Base-by-base conservation (phyloP, 2,113 vertebrate species). In the Pterophyllum scalare region DNA sequence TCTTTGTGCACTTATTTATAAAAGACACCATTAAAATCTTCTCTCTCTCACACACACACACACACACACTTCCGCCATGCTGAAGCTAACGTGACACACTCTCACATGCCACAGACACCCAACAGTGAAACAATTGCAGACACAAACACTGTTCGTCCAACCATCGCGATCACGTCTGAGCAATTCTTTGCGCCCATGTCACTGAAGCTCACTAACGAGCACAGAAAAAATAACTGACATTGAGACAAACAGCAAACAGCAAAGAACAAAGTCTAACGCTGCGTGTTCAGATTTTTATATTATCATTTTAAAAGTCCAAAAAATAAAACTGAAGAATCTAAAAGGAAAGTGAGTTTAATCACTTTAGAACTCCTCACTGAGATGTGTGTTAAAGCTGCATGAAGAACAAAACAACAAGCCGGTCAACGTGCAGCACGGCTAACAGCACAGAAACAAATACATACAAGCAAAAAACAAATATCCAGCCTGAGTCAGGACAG, bases 371-470 rank as follows among this genome's bases (percentile, higher is more conserved):
- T 49, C 35, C 35, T 9, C 7, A 35, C 35, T 70, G 40, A 49
- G 64, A 19, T 28, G 22, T 11, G 40, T 1, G 15, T 70, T 26
- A 49, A 24, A 0, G 40, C 49, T 24, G 28, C 43, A 28, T n/a
- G 15, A 26, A 67, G 46, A 49, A 49, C 5, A 49, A 12, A 49
- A 17, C 24, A 28, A 17, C 24, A 20, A 28, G 19, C 9, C 10
- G 65, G 65, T 7, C 8, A 26, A 70, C 11, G 3, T 70, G 64
- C 1, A 49, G 40, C 49, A 49, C 2, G 28, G 49, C 46, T 49
- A 49, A 46, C 26, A 26, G 43, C 22, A 28, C 2, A 46, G 28
- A 70, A 0, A 43, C 40, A 38, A 13, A 49, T 13, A 19, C 0
- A 1, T 0, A 1, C 43, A 24, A 70, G 43, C 12, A 49, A 67